Evolutionary conservation across 2,888 invertebrate species (phyloP).

Genomic region (Lydus trimaculatus): DNA sequence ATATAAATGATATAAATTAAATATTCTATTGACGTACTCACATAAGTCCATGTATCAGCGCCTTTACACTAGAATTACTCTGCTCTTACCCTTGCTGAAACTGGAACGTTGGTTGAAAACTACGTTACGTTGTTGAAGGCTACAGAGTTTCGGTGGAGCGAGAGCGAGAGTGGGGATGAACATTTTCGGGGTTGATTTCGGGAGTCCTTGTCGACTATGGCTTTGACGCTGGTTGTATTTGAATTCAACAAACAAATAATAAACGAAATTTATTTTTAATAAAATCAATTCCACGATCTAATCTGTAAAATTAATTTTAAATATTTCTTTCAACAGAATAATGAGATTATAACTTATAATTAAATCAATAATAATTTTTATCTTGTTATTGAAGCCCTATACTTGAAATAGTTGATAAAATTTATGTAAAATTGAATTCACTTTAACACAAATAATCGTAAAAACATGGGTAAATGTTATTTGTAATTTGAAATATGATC

Average conservation of each 20-base stretch:
- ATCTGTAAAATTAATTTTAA: neutral
- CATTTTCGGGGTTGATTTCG: constrained; percentile 22
- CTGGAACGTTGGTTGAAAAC: constrained; percentile 36
- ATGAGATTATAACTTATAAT: too few relatives aligned
- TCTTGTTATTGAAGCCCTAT: too few relatives aligned
- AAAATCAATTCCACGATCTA: neutral
- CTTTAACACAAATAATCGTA: too few relatives aligned
- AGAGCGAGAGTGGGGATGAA: constrained; percentile 36
- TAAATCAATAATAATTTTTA: too few relatives aligned
- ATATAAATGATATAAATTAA: constrained; percentile 12
- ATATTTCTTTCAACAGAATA: too few relatives aligned
- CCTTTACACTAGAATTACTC: constrained; percentile 36
- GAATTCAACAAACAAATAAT: constrained; percentile 31
- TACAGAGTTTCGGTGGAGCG: constrained; percentile 35
- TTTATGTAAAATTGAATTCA: too few relatives aligned
- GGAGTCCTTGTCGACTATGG: constrained; percentile 23
- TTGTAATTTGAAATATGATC: neutral
- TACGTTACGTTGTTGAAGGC: constrained; percentile 37
- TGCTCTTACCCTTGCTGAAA: constrained; percentile 39
- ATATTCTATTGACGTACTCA: constrained; percentile 42
- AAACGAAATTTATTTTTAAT: constrained; percentile 34
- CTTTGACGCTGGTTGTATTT: constrained; percentile 41
- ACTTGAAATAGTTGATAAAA: too few relatives aligned
- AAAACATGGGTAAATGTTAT: too few relatives aligned
- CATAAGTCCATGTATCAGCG: constrained; percentile 41